Base-by-base conservation (phyloP, 2,797 vertebrate species). In the Labroides dimidiatus region DNA sequence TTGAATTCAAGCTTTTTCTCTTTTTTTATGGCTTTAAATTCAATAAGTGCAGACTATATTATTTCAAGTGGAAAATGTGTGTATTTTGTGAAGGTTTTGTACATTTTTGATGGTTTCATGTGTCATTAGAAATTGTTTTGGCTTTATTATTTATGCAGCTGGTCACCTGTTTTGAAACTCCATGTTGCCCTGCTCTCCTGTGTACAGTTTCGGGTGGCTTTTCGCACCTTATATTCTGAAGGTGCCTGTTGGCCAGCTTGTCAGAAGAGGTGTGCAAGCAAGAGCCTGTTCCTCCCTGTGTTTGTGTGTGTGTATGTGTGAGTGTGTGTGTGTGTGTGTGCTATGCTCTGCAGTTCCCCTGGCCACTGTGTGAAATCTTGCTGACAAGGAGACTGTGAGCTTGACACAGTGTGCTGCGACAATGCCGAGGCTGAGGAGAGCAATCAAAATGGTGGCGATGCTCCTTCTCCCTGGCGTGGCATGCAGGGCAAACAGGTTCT, bases 381-480 rank as follows among this genome's bases (percentile, higher is more conserved):
- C 94, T 95, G 94, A 94, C 94, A 92, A 93, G 91, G 89, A 91
- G 85, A 87, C 89, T 87, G 91, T 75, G 89, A 87, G 91, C 88
- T 90, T 91, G 91, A 93, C 92, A 92, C 88, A 85, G 84, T 84
- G 88, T 93, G 90, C 93, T 93, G 93, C 92, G 93, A 94, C 93
- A 94, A 90, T 89, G 87, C 85, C 69, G 87, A 82, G 88, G 91
- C 91, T 87, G 86, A 89, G 90, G 89, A 86, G 92, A 93, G 90
- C 92, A 90, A 92, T 94, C 93, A 95, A 95, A 95, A 95, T 95
- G 94, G 93, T 92, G 93, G 93, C 92, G 80, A 87, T 86, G 89
- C 90, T 93, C 88, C 86, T 90, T 91, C 90, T 89, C 86, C 76
- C 87, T 57, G 84, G 87, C 69, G 81, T 92, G 90, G 90, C 92